Base-by-base conservation (phyloP, 2,797 vertebrate species). In the Acridotheres tristis region DNA sequence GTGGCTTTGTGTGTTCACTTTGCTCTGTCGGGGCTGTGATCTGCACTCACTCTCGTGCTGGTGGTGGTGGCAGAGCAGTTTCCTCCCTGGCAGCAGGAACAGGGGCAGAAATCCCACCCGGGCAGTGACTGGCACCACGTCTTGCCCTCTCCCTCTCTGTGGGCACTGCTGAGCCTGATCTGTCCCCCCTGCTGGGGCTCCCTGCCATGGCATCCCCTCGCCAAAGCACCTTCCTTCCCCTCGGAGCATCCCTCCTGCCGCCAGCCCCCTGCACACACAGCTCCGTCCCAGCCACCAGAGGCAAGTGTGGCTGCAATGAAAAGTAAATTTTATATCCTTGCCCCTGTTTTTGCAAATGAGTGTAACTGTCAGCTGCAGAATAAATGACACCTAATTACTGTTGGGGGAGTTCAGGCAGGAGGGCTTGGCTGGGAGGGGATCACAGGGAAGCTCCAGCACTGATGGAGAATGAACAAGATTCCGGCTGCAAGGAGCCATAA, bases 401-500 rank as follows among this genome's bases (percentile, higher is more conserved):
- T 12, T n/a, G 5, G 21, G 93, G 89, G 81, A 93, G 93, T 63
- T 92, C 66, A 21, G 34, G 51, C 85, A 36, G 90, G 23, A 90
- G 80, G 29, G 80, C 55, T 88, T 59, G 16, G 86, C 94, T 68
- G 90, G 16, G 74, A 85, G 94, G 92, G 63, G 94, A 88, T 95
- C 75, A 12, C 38, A 40, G 87, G 86, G 88, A 96, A 89, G 81
- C 91, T 27, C 89, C 73, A 13, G 50, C 84, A 19, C 1, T 38
- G 90, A 77, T 5, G 18, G 91, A 48, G 57, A 72, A 85, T 36
- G 92, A 96, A 22, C 72, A 88, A 61, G 90, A 89, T 90, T 90
- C 93, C 16, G 92, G 91, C 92, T 90, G 94, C 15, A 65, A 89
- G 94, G 86, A 80, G 11, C 88, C 84, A 85, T 96, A 97, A 97